Evolutionary conservation across 2,113 vertebrate genomes (phyloP), one percentile per base, ranked within the genome.

Genomic region (Urocynchramus pylzowi): DNA sequence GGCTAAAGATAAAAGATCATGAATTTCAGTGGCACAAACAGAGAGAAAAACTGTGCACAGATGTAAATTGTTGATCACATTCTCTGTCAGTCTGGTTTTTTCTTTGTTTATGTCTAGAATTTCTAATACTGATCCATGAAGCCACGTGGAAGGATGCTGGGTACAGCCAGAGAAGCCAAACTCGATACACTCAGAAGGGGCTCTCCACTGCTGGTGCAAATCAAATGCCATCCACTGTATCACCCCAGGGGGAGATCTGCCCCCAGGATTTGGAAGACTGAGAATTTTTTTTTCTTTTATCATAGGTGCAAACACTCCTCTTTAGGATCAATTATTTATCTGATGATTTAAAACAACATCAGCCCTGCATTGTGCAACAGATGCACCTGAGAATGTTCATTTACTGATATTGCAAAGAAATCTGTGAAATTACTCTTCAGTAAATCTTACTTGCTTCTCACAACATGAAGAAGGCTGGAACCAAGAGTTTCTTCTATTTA

Each of bases 91-190:
- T 59, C 71, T 57, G 31, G 0, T 73, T 85, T 89, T 94, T 78
- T 12, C 87, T 96, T 92, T 91, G 89, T 95, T 97, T 93, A 88
- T 87, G 87, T 70, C 84, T 71, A 61, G 86, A 81, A 88, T 91
- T 84, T 77, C 31, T 89, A 75, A 65, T 64, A 33, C 27, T 87
- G 74, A 37, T 94, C 74, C 69, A 26, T 15, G 2, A 19, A 87
- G 76, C 30, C 80, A 49, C 16, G 39, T 70, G 82, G 65, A 89
- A 84, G 65, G 76, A 71, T 76, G 74, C n/a, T 37, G 45, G 65
- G 45, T 2, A 3, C 44, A 42, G 42, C 74, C 30, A 23, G 70
- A 70, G 91, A 84, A 84, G 27, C 37, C 90, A 64, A 63, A 61
- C 57, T 85, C 28, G 17, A 21, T 4, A 42, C 45, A 18, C 30